phyloP scores from a whole-genome alignment of 2,113 vertebrate genomes.

The Pogonocichla stellata region DNA sequence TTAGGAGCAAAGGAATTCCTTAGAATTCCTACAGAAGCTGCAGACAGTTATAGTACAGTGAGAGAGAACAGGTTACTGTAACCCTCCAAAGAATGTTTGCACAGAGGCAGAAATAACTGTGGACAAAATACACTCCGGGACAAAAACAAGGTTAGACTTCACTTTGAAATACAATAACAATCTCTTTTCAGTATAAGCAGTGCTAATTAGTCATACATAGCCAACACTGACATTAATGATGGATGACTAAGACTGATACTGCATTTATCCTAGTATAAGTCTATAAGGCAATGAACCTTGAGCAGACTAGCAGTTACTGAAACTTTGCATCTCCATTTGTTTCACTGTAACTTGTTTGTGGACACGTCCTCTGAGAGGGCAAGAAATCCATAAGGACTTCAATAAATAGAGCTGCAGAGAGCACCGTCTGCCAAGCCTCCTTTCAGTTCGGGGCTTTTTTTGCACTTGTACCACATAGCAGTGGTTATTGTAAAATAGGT shows the following conservation, averaged over 20 bases:
- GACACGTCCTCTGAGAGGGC: background rate
- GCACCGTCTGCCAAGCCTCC: background rate
- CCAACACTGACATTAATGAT: background rate
- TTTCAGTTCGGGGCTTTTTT: fast-evolving
- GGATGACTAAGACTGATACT: background rate
- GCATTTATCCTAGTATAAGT: background rate
- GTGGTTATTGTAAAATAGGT: background rate
- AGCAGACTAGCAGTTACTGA: background rate
- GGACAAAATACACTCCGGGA: background rate
- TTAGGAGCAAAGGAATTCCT: background rate
- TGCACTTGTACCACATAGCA: background rate
- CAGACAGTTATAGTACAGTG: background rate
- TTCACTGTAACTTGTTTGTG: background rate
- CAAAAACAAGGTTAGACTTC: background rate
- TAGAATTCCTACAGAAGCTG: background rate
- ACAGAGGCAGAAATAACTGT: background rate
- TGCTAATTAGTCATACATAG: background rate
- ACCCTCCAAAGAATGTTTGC: background rate
- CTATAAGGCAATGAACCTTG: background rate
- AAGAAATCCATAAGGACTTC: background rate
- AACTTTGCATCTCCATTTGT: background rate
- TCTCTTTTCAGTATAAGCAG: background rate
- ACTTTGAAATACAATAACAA: background rate
- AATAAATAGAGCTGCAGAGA: background rate
- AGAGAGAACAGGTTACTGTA: background rate